These are phyloP conservation scores for Entomobrya multifasciata DNA, from an alignment of 2,888 invertebrate genomes.

Conservation along the genomic window DNA sequence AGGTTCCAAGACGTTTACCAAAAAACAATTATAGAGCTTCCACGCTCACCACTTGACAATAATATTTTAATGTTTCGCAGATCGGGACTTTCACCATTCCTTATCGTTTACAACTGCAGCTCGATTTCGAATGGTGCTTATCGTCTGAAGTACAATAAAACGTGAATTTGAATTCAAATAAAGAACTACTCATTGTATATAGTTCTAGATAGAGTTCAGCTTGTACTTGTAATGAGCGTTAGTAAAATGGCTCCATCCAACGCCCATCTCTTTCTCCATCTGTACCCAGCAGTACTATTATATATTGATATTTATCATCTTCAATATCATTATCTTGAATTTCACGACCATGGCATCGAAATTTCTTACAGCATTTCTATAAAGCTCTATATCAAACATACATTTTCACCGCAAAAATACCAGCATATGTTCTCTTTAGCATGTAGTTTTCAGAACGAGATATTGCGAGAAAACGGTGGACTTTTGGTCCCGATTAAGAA, in stretches of 20 bases:
- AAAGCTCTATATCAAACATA: not conserved
- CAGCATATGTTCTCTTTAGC: not conserved
- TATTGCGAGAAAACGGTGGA: not conserved
- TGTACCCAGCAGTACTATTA: not conserved
- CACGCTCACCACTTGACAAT: too few species aligned
- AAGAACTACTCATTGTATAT: not conserved
- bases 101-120: not conserved
- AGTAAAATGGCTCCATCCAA: conserved; percentile 10
- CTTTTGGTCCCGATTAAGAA: not conserved
- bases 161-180: not conserved
- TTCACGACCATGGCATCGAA: not conserved
- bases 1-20: too few species aligned
- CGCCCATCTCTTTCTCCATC: not conserved
- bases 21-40: too few species aligned
- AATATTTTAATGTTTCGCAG: too few species aligned
- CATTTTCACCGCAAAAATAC: not conserved
- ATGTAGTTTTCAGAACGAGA: not conserved
- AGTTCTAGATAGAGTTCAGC: too few species aligned
- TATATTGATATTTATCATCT: not conserved
- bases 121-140: too few species aligned
- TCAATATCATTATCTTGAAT: not conserved
- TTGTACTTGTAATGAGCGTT: not conserved
- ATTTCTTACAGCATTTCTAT: not conserved
- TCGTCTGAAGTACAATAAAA: too few species aligned
- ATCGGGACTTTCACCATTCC: too few species aligned